phyloP scores from a whole-genome alignment of 2,888 invertebrate genomes.

The Morinoia aosen region DNA sequence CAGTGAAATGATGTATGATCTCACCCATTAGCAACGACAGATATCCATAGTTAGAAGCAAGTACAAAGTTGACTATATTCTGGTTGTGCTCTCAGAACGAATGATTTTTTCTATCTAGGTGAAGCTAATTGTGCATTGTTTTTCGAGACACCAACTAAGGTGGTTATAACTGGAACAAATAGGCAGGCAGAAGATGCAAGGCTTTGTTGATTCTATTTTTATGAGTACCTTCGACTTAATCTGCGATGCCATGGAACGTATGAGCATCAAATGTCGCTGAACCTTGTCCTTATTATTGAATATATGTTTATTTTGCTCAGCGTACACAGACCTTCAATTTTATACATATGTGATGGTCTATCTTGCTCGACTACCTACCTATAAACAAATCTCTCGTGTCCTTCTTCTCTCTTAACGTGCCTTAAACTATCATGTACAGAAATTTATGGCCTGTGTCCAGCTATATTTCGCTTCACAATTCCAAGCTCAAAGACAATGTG shows the following conservation, averaged over 20 bases:
- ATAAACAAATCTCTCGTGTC: neutral
- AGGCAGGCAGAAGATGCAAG: neutral
- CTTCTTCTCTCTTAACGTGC: slow-evolving; percentile 20
- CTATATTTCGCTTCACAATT: neutral
- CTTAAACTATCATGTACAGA: slow-evolving; percentile 20
- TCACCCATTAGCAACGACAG: neutral
- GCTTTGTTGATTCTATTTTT: neutral
- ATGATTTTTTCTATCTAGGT: neutral
- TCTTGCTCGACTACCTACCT: neutral
- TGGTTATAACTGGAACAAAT: neutral
- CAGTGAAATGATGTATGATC: neutral
- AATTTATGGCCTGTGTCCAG: neutral
- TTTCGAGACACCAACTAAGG: neutral
- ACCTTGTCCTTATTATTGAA: neutral
- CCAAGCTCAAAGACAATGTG: neutral
- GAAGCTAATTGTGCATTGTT: neutral
- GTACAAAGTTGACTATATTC: neutral
- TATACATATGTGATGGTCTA: neutral
- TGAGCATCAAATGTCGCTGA: neutral
- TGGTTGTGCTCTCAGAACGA: neutral
- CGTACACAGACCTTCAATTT: neutral
- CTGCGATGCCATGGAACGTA: neutral
- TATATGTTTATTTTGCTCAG: slow-evolving; percentile 2
- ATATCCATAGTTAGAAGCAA: neutral
- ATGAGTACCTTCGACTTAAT: neutral